Percentiles rank a stretch among this genome's conserved stretches.
These are phyloP conservation scores for Capitulum mitella DNA, from an alignment of 2,888 invertebrate species.

Conservation along the genomic window DNA sequence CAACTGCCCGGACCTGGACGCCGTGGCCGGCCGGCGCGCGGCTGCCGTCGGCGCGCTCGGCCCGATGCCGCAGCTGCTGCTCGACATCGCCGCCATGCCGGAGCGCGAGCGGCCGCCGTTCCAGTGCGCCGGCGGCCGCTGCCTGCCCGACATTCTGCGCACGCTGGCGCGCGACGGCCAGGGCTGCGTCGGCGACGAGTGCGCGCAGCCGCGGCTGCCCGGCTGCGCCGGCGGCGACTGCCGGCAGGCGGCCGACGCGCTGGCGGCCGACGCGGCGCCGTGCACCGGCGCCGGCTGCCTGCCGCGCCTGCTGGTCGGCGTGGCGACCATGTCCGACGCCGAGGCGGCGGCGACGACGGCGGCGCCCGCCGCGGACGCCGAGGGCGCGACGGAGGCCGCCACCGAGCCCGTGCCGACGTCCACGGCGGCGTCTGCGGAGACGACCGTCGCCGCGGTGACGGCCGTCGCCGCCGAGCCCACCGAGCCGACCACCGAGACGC, in stretches of 20 bases:
- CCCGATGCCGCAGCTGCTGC: not conserved
- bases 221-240: not conserved
- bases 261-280: not conserved
- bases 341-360: not conserved
- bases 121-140: not conserved
- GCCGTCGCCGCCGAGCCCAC: not conserved
- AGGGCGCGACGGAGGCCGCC: not conserved
- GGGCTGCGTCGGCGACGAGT: not conserved
- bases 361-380: not conserved
- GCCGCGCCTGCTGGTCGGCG: not conserved
- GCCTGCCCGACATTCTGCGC: not conserved
- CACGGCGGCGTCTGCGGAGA: not conserved
- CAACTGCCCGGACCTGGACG: not conserved
- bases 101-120: not conserved
- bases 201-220: not conserved
- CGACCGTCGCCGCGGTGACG: not conserved
- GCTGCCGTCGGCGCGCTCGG: not conserved
- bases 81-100: not conserved
- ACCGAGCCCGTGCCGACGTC: not conserved
- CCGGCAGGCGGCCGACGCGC: not conserved
- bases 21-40: not conserved
- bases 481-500: not conserved
- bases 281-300: not conserved
- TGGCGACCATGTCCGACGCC: not conserved
- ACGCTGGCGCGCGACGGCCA: constrained; percentile 6